These are phyloP conservation scores for Aphrophora alni DNA, from an alignment of 2,888 invertebrate genomes.

Conservation along the genomic window DNA sequence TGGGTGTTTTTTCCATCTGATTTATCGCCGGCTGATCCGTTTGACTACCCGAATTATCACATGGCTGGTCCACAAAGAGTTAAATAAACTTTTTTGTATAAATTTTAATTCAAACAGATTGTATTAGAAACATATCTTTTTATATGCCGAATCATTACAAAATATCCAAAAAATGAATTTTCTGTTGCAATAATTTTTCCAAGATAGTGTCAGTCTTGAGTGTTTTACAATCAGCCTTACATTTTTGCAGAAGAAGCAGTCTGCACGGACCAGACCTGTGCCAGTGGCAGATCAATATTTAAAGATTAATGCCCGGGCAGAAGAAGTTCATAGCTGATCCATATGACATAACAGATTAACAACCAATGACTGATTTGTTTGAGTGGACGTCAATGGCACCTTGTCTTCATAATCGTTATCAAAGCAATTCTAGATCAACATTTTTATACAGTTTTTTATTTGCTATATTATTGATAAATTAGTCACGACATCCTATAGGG, in stretches of 20 bases:
- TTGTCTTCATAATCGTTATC: slow-evolving; percentile 6
- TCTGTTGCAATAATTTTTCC: too few species aligned
- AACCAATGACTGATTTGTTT: background rate
- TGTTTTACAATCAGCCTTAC: background rate
- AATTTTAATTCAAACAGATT: too few species aligned
- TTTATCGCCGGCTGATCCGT: too few species aligned
- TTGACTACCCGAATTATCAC: too few species aligned
- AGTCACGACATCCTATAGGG: background rate
- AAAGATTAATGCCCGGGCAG: slow-evolving; percentile 44
- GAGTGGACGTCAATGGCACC: background rate
- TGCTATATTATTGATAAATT: background rate
- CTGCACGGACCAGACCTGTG: slow-evolving; percentile 76
- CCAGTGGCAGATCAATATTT: slow-evolving; percentile 77
- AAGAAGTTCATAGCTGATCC: slow-evolving; percentile 38
- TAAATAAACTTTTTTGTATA: too few species aligned
- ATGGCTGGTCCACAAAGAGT: too few species aligned
- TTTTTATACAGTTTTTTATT: slow-evolving; percentile 3
- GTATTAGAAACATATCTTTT: too few species aligned
- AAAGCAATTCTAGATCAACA: slow-evolving; percentile 6
- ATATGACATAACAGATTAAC: background rate
- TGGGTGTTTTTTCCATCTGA: too few species aligned
- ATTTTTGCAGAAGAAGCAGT: slow-evolving; percentile 77
- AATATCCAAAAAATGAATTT: too few species aligned
- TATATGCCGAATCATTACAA: too few species aligned
- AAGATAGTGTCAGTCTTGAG: too few species aligned